Evolutionary conservation across 2,888 invertebrate species (phyloP).

Genomic region (Synergus laeviventris): DNA sequence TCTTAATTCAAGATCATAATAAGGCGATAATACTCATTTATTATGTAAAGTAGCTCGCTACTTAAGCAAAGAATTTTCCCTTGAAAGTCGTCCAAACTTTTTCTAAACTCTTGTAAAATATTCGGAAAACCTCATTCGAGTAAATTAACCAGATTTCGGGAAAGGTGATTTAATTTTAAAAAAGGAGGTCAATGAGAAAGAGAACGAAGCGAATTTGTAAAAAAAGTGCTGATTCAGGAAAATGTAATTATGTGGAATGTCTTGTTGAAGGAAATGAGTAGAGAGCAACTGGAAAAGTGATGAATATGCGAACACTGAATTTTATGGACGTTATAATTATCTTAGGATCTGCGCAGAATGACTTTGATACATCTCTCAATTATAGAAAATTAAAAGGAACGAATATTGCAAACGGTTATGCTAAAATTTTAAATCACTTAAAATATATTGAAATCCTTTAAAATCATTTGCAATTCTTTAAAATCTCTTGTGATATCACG

Average conservation of each 20-base stretch:
- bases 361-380: not conserved
- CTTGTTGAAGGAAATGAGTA: not conserved
- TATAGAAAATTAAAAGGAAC: not conserved
- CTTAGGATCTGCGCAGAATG: not conserved
- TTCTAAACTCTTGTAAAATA: not conserved
- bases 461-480: no score
- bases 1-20: not conserved
- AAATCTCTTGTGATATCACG: no score
- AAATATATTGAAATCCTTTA: no score
- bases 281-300: constrained; percentile 1
- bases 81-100: not conserved
- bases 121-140: not conserved
- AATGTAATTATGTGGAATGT: constrained; percentile 22
- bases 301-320: constrained; percentile 8
- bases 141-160: not conserved
- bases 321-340: constrained; percentile 3
- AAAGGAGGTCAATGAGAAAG: constrained; percentile 21
- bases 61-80: not conserved
- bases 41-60: not conserved
- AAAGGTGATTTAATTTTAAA: not conserved
- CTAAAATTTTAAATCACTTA: no score
- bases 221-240: constrained; percentile 29
- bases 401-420: not conserved
- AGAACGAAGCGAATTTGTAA: constrained; percentile 5
- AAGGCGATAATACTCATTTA: not conserved